Evolutionary conservation across 2,888 invertebrate genomes (phyloP), one percentile per base, ranked within the genome.

Genomic region (Scaptomyza caliginosa): DNA sequence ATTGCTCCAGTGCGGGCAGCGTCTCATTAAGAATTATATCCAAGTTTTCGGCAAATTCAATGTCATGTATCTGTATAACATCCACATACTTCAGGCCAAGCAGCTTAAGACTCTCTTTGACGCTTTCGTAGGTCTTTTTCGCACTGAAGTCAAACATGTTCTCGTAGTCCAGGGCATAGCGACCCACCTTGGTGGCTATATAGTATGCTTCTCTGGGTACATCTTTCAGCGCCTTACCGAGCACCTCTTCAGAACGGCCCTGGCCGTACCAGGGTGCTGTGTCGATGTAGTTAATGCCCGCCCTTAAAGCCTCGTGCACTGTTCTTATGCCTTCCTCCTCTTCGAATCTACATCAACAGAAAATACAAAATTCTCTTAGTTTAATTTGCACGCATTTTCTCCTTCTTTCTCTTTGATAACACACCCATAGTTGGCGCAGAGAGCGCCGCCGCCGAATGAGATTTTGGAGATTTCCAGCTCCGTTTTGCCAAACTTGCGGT

Each of bases 181-280:
- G 94, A 4, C 97, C 97, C 4, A 96, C 95, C 93, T 99, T 99
- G 24, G 98, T 98, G n/a, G 95, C 97, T 45, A 99, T 93, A 88
- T 96, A 97, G 91, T 95, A 99, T 0, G 96, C 93, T 63, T 95
- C 89, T 32, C 99, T 92, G 0, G 98, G 98, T 54, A 98, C 92
- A 49, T 92, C 94, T 84, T 93, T 92, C 2, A 98, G 92, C 0
- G 96, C 97, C 93, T 96, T 94, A 69, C 98, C 98, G 19, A 98
- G 92, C 10, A 95, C 93, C 68, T 93, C 93, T 91, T 98, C 98
- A 0, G 98, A 96, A 64, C 93, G 93, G 0, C 98, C 96, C 88
- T 97, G 95, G 0, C 98, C 98, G 89, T 98, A 98, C 95, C 95
- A 98, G 0, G 97, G 97, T 0, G 96, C 96, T 0, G 97, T 98